These are phyloP conservation scores for Plodia interpunctella DNA, from an alignment of 1,140 invertebrate genomes.

Conservation along the genomic window DNA sequence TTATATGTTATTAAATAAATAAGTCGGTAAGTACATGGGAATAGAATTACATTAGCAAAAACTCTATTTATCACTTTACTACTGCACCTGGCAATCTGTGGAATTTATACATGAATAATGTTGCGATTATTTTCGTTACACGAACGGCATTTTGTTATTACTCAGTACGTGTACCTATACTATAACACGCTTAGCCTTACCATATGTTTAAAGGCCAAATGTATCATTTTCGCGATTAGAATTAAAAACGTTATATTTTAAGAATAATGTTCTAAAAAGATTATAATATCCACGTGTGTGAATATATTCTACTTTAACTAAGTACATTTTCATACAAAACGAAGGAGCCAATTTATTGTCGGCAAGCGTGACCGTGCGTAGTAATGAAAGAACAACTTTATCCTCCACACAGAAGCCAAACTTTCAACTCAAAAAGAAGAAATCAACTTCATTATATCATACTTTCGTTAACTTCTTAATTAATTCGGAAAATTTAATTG, in stretches of 20 bases:
- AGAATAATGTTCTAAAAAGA: too few relatives aligned
- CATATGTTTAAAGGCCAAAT: too few relatives aligned
- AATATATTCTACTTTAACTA: too few relatives aligned
- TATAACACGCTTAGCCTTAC: background rate
- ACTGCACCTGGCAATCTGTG: background rate
- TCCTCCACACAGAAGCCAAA: background rate
- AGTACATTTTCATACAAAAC: too few relatives aligned
- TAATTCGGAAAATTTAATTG: conserved; percentile 8
- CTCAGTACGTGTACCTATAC: background rate
- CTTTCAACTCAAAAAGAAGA: background rate
- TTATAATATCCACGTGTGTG: too few relatives aligned
- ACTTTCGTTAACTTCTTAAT: conserved; percentile 3
- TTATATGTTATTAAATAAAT: too few relatives aligned
- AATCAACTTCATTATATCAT: conserved; percentile 6
- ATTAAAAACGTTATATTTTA: too few relatives aligned
- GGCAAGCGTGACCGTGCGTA: background rate
- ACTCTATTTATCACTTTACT: background rate
- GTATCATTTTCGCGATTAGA: too few relatives aligned
- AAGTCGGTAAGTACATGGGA: background rate
- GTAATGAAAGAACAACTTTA: background rate
- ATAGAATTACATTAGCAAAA: background rate
- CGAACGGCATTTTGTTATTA: background rate
- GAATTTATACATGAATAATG: background rate
- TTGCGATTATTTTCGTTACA: too few relatives aligned
- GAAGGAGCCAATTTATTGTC: too few relatives aligned